These are phyloP conservation scores for Eptesicus fuscus DNA, from an alignment of 2,113 vertebrate genomes.

Conservation along the genomic window DNA sequence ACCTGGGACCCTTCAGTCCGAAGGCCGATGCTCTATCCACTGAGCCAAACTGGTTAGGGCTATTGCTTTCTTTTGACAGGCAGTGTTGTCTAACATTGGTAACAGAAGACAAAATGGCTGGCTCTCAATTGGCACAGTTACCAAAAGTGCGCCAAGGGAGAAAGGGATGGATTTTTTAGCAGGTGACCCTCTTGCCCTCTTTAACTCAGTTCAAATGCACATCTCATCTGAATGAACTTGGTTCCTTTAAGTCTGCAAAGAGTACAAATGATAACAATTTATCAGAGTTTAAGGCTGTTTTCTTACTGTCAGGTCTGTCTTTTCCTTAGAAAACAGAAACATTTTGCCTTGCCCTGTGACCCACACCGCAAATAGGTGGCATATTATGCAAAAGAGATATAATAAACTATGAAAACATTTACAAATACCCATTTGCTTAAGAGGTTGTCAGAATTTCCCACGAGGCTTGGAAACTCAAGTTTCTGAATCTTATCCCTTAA, in stretches of 20 bases:
- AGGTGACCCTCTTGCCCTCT: background rate
- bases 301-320: background rate
- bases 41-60: no score
- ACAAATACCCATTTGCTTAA: constrained; percentile 2
- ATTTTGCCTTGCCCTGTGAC: constrained; percentile 13
- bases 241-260: background rate
- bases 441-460: constrained; percentile 1
- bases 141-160: background rate
- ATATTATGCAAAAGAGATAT: background rate
- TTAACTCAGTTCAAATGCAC: background rate
- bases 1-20: no score
- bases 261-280: background rate
- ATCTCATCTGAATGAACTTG: background rate
- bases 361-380: background rate
- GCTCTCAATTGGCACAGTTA: background rate
- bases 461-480: constrained; percentile 3
- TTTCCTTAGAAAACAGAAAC: background rate
- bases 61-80: background rate
- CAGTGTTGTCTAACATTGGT: background rate
- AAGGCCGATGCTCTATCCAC: no score
- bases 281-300: constrained; percentile 2
- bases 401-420: constrained; percentile 35
- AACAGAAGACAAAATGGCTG: background rate
- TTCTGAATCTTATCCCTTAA: background rate
- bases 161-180: background rate